Evolutionary conservation across 2,888 invertebrate genomes (phyloP).

Genomic region (Argyresthia albistria): DNA sequence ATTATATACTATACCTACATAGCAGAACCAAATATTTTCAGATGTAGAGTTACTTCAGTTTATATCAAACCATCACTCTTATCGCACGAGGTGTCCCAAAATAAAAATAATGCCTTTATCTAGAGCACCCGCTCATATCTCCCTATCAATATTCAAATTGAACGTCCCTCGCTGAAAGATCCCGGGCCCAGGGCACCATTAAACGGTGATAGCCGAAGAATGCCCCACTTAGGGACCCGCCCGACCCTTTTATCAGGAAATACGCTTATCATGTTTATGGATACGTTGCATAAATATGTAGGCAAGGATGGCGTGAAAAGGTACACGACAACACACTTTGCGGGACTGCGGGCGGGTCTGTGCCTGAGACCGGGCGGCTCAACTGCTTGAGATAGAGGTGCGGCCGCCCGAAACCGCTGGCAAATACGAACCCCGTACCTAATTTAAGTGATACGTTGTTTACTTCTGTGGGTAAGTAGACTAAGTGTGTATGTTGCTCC

Average conservation of each 20-base stretch:
- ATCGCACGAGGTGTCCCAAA: not conserved
- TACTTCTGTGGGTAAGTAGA: no score
- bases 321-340: conserved; percentile 41
- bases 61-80: no score
- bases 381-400: no score
- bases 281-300: conserved; percentile 48
- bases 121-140: conserved; percentile 6
- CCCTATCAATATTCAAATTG: conserved; percentile 64
- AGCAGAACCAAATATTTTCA: no score
- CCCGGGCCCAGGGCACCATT: conserved; percentile 55
- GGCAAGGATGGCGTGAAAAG: conserved; percentile 38
- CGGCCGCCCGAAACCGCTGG: no score
- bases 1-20: no score
- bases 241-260: conserved; percentile 64
- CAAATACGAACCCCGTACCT: no score
- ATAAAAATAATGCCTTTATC: conserved; percentile 5
- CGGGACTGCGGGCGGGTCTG: no score
- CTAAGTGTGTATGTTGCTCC: no score
- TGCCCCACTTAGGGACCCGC: conserved; percentile 54
- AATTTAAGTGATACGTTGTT: no score
- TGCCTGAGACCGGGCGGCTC: no score
- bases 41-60: no score
- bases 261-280: conserved; percentile 66
- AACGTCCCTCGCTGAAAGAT: conserved; percentile 46
- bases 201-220: conserved; percentile 61